Percentiles rank a stretch among this genome's conserved stretches.
Evolutionary conservation across 2,113 vertebrate species (phyloP).

Genomic region (Ia io): DNA sequence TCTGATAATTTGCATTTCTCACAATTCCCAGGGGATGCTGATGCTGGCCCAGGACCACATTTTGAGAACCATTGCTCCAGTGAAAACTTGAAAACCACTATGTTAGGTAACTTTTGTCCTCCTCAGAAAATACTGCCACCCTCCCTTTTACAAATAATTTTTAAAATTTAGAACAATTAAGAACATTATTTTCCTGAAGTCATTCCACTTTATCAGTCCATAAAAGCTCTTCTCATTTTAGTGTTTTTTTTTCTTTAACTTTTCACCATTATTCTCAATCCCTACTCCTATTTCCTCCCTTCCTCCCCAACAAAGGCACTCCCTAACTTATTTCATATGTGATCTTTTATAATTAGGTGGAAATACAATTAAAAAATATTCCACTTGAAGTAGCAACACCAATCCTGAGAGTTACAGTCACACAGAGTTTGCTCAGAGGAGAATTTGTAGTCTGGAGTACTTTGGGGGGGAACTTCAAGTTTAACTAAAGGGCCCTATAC

Average conservation of each 20-base stretch:
- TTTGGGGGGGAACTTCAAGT: neutral
- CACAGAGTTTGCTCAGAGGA: neutral
- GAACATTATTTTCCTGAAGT: neutral
- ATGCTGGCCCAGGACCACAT: neutral
- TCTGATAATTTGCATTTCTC: neutral
- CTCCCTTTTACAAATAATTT: neutral
- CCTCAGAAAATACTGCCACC: neutral
- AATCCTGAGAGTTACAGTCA: neutral
- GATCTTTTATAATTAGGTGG: neutral
- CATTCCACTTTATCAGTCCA: neutral
- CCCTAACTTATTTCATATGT: neutral
- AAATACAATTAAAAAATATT: neutral
- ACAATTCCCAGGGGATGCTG: neutral
- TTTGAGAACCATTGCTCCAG: neutral
- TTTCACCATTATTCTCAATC: neutral
- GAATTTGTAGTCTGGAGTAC: neutral
- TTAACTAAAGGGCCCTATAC: neutral
- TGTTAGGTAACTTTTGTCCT: neutral
- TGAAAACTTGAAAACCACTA: neutral
- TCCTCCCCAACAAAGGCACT: neutral
- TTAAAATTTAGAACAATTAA: neutral
- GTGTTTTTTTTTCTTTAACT: neutral
- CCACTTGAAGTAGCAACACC: neutral
- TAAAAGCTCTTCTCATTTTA: neutral
- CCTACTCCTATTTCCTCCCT: neutral